phyloP scores from a whole-genome alignment of 2,113 vertebrate species.

The Festucalex cinctus region DNA sequence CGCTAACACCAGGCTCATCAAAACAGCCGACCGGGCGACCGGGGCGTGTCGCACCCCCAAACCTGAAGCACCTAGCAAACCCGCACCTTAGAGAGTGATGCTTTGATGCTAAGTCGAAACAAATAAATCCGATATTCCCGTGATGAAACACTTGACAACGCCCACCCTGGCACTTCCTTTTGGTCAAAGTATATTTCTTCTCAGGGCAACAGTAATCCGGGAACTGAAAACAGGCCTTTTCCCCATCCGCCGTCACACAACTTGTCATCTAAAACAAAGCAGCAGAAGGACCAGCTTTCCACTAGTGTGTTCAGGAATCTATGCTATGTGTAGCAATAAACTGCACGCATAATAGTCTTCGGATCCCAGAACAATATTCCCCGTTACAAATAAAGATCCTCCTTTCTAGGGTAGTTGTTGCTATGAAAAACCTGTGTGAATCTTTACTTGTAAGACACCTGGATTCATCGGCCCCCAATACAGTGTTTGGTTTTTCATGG shows the following conservation, averaged over 20 bases:
- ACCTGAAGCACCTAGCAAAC: neutral
- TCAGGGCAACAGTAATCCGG: neutral
- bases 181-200: neutral
- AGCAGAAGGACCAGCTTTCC: neutral
- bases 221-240: neutral
- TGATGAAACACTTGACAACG: neutral
- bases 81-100: neutral
- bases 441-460: too few species aligned
- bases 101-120: neutral
- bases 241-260: neutral
- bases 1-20: slow-evolving; percentile 26
- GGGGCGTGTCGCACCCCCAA: slow-evolving; percentile 8
- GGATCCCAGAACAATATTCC: too few species aligned
- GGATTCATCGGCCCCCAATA: too few species aligned
- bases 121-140: neutral
- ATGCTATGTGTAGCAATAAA: neutral
- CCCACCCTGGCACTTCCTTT: neutral
- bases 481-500: too few species aligned
- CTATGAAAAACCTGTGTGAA: too few species aligned
- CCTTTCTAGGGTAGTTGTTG: neutral
- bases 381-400: neutral
- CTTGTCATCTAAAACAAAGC: neutral
- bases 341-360: neutral
- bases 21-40: slow-evolving; percentile 39
- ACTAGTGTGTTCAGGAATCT: neutral